Percentiles rank a stretch among this genome's conserved stretches.
These are phyloP conservation scores for Monochamus alternatus DNA, from an alignment of 2,888 invertebrate species.

Conservation along the genomic window DNA sequence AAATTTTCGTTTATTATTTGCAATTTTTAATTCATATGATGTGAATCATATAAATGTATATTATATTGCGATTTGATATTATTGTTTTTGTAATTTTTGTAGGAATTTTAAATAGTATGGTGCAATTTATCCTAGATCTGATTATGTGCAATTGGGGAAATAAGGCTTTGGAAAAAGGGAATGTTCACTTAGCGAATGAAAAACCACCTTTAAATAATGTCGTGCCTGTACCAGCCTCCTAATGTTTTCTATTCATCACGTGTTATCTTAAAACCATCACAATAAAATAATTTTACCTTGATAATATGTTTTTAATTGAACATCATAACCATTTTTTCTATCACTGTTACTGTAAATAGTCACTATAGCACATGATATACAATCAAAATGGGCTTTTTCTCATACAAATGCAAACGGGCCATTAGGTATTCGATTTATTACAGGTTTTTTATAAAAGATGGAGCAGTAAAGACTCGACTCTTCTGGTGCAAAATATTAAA, in stretches of 20 bases:
- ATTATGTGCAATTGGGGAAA: conserved; percentile 61
- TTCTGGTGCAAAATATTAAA: no score
- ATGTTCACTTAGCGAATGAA: conserved; percentile 7
- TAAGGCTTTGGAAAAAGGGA: conserved; percentile 38
- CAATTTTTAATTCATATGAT: background rate
- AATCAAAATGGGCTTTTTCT: no score
- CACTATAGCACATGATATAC: no score
- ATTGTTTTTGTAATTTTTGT: conserved; percentile 45
- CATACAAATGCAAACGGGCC: no score
- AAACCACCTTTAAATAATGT: conserved; percentile 2
- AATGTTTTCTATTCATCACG: conserved; percentile 6
- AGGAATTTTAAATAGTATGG: conserved; percentile 63
- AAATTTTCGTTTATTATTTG: no score
- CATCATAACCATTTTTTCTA: no score
- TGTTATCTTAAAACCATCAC: background rate
- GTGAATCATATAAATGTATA: background rate
- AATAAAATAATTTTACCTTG: conserved; percentile 8
- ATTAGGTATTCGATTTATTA: no score
- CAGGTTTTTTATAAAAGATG: no score
- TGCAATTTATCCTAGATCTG: conserved; percentile 59
- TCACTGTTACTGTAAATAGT: no score
- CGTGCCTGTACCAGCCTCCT: conserved; percentile 3
- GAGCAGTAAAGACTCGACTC: no score
- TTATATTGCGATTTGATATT: background rate
- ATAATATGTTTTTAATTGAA: background rate